These are phyloP conservation scores for Ciconia maguari DNA, from an alignment of 2,113 vertebrate genomes.

Conservation along the genomic window DNA sequence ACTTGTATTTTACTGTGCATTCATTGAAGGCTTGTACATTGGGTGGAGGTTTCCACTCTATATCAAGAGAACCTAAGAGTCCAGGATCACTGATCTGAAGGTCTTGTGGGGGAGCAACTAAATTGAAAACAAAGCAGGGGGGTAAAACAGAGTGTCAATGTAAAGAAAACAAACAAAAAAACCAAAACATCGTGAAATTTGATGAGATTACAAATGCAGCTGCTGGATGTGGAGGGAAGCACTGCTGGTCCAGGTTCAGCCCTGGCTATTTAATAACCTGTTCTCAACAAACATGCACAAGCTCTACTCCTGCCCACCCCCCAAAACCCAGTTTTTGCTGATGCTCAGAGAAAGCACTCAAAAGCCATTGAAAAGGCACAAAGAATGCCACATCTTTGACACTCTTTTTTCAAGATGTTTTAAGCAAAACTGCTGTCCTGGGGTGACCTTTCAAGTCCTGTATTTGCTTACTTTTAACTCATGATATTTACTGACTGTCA, in stretches of 20 bases:
- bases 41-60: conserved; percentile 80
- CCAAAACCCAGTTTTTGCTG: rapidly evolving
- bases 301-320: not conserved
- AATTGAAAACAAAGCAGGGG: not conserved
- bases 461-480: not conserved
- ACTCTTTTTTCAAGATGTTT: not conserved
- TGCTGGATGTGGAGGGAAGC: not conserved
- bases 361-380: not conserved
- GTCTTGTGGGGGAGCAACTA: conserved; percentile 82
- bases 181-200: rapidly evolving
- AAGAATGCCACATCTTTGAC: not conserved
- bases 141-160: not conserved
- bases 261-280: no score
- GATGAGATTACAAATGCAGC: not conserved
- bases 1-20: conserved; percentile 76
- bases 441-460: not conserved
- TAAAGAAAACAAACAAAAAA: not conserved
- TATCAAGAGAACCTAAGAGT: conserved; percentile 78
- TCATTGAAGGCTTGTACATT: conserved; percentile 26
- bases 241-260: not conserved
- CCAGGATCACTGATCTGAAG: conserved; percentile 81
- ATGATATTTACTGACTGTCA: not conserved
- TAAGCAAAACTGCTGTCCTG: not conserved
- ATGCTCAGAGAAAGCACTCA: not conserved
- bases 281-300: not conserved